Base-by-base conservation (phyloP, 1,140 invertebrate genomes). In the Colletes gigas region DNA sequence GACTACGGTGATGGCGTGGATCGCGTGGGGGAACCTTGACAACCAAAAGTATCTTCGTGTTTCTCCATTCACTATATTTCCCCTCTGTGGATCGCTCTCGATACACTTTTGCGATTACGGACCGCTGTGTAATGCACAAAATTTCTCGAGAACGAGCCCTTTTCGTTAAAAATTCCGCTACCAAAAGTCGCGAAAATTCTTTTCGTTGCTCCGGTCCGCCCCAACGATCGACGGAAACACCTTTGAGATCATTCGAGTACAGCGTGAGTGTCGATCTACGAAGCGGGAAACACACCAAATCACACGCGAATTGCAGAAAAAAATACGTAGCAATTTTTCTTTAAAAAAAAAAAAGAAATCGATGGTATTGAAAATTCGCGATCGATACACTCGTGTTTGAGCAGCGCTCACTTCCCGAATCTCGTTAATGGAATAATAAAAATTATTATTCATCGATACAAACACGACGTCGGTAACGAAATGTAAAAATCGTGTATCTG, bases 51-150 rank as follows among this genome's bases (percentile, higher is more conserved):
- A 79, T 47, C 50, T 63, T 47, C 17, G 41, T 19, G 17, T 47
- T 39, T 59, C n/a, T n/a, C n/a, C n/a, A n/a, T n/a, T n/a, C n/a
- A n/a, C n/a, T n/a, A n/a, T n/a, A n/a, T n/a, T 5, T 19, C n/a
- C 52, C 50, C 30, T 5, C 0, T 50, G 50, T 10, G 17, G 39
- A 62, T 54, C 50, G 39, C n/a, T 50, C 71, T 66, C 70, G 86
- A 83, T 89, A 89, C 86, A 88, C 83, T 91, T 85, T 89, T 89
- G 57, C 77, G 75, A 85, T 89, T 90, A 91, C 87, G 59, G 89
- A 91, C 90, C 90, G 90, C 89, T 86, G 78, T 86, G 88, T 91
- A 90, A 90, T 73, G 75, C 65, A 66, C 71, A 89, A 89, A 86
- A 91, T 91, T 90, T 90, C 86, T 83, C 90, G 63, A 81, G 52